Evolutionary conservation across 1,140 invertebrate species (phyloP).

Genomic region (Lepidostoma basale): DNA sequence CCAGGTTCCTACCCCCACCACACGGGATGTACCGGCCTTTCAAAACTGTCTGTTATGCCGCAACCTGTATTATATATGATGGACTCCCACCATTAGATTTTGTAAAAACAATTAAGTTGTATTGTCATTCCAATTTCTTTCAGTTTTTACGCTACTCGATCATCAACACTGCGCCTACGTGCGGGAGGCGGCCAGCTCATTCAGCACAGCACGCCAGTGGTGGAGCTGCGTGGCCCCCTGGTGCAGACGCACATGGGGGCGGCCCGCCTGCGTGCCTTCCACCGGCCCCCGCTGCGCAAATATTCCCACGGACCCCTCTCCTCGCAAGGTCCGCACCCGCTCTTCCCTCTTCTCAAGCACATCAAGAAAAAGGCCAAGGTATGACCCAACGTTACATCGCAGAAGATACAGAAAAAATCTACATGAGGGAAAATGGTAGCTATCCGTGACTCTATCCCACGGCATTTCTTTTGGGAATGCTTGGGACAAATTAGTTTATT

Average conservation of each 20-base stretch:
- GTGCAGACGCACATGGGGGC: constrained; percentile 90
- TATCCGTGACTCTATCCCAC: no score
- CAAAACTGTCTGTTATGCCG: no score
- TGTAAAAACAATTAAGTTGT: background rate
- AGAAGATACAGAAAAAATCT: no score
- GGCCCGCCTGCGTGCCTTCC: constrained; percentile 86
- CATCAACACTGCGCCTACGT: constrained; percentile 78
- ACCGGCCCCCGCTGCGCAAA: constrained; percentile 87
- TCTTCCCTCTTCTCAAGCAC: constrained; percentile 84
- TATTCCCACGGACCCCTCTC: constrained; percentile 84
- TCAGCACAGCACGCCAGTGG: constrained; percentile 96
- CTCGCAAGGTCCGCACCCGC: constrained; percentile 71
- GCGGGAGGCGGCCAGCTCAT: constrained; percentile 84
- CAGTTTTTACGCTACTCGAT: constrained; percentile 91
- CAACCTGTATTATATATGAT: no score
- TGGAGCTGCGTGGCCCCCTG: constrained; percentile 92
- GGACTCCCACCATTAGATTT: background rate
- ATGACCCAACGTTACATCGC: constrained; percentile 31
- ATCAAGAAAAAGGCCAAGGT: constrained; percentile 92
- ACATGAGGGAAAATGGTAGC: no score
- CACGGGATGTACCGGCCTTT: no score
- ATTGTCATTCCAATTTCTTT: constrained; percentile 37
- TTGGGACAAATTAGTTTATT: no score
- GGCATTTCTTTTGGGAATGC: no score
- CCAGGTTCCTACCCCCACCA: no score